Base-by-base conservation (phyloP, 2,888 invertebrate species). In the Leucoptera coffeella region DNA sequence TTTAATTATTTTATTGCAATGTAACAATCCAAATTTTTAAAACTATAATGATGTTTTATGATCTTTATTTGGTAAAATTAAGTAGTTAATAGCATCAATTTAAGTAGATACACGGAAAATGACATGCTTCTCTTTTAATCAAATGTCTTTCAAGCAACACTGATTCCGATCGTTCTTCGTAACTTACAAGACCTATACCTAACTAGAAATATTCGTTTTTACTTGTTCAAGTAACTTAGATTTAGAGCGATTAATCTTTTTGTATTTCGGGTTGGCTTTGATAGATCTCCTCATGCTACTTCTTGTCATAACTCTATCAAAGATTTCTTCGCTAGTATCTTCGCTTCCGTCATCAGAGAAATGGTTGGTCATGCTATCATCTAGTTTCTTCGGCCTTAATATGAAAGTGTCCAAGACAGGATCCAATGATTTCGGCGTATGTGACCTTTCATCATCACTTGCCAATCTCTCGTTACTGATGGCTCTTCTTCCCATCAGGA, bases 231-330 rank as follows among this genome's bases (percentile, higher is more conserved):
- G 35, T 14, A 67, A 46, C 38, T 69, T 69, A 2, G 69, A 65
- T 46, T 69, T 69, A 21, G 47, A 49, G 39, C 69, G 45, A 40
- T 53, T 69, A 23, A 69, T 69, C 42, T 69, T 69, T 36, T 69
- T 69, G 35, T 69, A 69, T 36, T 69, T 69, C n/a, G 69, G 69
- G 35, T 69, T 69, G 0, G 61, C 62, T 48, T 69, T 69, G 2
- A 67, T 60, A 2, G 69, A 69, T 38, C 60, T 43, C 39, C 69
- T 47, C 10, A 64, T 45, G 32, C 69, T 69, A 33, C 54, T 67
- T 39, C 69, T 55, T 1, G 56, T 53, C 69, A 69, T 69, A 0
- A 69, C 67, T 38, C 67, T 48, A 20, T 69, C 61, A 29, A 69
- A 69, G 24, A 59, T 47, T 45, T 69, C 69, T 47, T 69, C 69